Conservation (phyloP, 1,140 invertebrate species). For the Campodea augens region DNA sequence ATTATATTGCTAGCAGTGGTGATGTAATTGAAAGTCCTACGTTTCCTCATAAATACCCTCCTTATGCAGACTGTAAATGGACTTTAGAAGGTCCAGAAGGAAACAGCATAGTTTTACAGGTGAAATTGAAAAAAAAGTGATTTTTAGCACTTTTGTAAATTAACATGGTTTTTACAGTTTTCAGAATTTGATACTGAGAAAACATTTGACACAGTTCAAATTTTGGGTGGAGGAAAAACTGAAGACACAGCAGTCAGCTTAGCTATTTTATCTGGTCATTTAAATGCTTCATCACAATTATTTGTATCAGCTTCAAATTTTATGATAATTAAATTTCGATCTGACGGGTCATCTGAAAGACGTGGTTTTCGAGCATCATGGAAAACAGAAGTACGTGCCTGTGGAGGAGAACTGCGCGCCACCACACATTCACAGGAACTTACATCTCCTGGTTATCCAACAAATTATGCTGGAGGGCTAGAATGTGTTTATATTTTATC, state of each 20-base stretch:
- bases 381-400: conserved; percentile 80
- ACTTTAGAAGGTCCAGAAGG: conserved; percentile 89
- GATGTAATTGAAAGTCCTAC: conserved; percentile 87
- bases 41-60: conserved; percentile 78
- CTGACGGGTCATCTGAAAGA: conserved; percentile 79
- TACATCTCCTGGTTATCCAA: conserved; percentile 76
- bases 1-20: conserved; percentile 80
- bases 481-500: conserved; percentile 85
- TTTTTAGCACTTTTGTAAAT: too few relatives aligned
- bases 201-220: conserved; percentile 86
- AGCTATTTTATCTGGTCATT: conserved; percentile 74
- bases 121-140: too few relatives aligned
- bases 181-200: conserved; percentile 95
- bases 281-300: conserved; percentile 56
- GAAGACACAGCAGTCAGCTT: conserved; percentile 83
- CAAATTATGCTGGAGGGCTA: conserved; percentile 76
- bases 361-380: conserved; percentile 84
- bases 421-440: conserved; percentile 62
- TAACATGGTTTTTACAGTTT: conserved; percentile 47
- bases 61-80: conserved; percentile 88
- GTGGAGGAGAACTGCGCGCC: conserved; percentile 62
- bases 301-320: conserved; percentile 91
- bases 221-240: conserved; percentile 80
- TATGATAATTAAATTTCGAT: conserved; percentile 93
- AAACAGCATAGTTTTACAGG: conserved; percentile 72